A percentile compares a stretch with the other conserved stretches of the same genome.
Conservation (phyloP, 2,113 vertebrate species). For the Cisticola juncidis region DNA sequence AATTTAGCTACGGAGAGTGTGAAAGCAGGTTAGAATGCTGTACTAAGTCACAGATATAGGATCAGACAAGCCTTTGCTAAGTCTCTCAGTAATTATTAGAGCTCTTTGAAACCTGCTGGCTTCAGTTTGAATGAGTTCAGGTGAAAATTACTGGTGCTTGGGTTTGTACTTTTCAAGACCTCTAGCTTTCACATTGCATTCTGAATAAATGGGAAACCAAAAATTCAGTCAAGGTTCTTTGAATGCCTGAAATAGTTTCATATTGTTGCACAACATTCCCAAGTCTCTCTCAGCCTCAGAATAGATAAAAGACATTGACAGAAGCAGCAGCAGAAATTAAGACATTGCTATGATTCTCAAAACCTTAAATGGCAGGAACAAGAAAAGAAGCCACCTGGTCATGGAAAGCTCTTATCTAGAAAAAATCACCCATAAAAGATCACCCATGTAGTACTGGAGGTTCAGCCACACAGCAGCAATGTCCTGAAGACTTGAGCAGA, state of each 20-base stretch:
- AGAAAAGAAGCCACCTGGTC: not conserved
- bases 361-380: not conserved
- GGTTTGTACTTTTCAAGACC: slow-evolving; percentile 21
- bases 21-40: not conserved
- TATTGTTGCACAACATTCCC: not conserved
- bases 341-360: not conserved
- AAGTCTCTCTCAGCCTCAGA: not conserved
- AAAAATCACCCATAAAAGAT: not conserved
- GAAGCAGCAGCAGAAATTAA: not conserved
- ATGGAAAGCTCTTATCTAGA: not conserved
- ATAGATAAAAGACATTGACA: not conserved
- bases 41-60: slow-evolving; percentile 30
- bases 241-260: not conserved
- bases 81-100: slow-evolving; percentile 51
- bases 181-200: slow-evolving; percentile 31
- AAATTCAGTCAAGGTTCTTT: not conserved
- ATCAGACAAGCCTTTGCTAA: slow-evolving; percentile 39
- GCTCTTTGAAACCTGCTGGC: slow-evolving; percentile 15
- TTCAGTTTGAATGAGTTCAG: slow-evolving; percentile 30
- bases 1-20: not conserved
- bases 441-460: not conserved
- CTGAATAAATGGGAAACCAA: not conserved
- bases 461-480: not conserved
- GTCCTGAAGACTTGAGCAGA: not conserved
- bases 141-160: slow-evolving; percentile 13